Percentiles rank a stretch among this genome's conserved stretches.
Evolutionary conservation across 2,113 vertebrate genomes (phyloP).

Genomic region (Ranitomeya imitator): DNA sequence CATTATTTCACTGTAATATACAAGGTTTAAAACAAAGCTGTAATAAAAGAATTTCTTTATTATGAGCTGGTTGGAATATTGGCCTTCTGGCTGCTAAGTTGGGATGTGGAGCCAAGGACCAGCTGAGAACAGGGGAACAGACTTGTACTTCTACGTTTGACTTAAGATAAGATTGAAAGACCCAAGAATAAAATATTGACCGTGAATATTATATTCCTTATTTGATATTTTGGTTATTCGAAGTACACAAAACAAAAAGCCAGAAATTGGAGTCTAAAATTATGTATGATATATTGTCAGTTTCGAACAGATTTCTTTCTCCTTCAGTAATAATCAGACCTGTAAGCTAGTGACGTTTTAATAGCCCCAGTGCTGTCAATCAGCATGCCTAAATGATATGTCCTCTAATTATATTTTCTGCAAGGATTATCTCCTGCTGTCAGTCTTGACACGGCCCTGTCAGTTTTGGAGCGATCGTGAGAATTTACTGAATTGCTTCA

Average conservation of each 20-base stretch:
- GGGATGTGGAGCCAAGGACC: no score
- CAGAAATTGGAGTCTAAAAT: not conserved
- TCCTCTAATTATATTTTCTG: constrained; percentile 5
- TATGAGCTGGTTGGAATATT: no score
- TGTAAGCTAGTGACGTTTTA: not conserved
- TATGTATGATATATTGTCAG: not conserved
- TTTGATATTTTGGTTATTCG: not conserved
- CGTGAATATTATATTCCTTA: not conserved
- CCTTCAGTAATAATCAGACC: not conserved
- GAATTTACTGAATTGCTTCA: not conserved
- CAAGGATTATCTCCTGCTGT: not conserved
- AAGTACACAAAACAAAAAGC: not conserved
- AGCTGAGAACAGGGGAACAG: no score
- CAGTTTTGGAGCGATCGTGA: not conserved
- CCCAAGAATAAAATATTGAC: not conserved
- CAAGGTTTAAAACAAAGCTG: no score
- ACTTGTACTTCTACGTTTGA: no score
- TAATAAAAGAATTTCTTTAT: no score
- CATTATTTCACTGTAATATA: no score
- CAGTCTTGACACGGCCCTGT: not conserved
- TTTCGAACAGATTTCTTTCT: no score
- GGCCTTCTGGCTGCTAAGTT: no score
- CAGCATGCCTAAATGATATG: not conserved
- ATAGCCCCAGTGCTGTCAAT: not conserved
- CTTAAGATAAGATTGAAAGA: no score